Percentiles rank a stretch among this genome's conserved stretches.
These are phyloP conservation scores for Diplolepis rosae DNA, from an alignment of 2,888 invertebrate species.

Conservation along the genomic window DNA sequence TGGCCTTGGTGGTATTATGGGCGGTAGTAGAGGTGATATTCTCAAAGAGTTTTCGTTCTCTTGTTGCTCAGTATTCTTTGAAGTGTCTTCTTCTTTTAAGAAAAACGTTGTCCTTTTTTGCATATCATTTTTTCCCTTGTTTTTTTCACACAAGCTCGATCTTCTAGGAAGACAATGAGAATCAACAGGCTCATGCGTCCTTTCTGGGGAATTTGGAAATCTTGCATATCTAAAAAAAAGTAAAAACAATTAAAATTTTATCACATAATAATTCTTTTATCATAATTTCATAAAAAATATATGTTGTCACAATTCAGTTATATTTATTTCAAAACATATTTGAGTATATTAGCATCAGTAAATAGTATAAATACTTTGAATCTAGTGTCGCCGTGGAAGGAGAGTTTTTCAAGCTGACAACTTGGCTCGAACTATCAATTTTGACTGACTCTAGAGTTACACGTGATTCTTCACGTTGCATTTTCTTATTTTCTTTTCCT, in stretches of 20 bases:
- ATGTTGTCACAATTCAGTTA: too few species aligned
- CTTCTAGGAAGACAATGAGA: slow-evolving; percentile 43
- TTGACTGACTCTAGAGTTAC: slow-evolving; percentile 54
- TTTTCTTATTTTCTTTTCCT: slow-evolving; percentile 53
- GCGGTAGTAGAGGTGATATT: slow-evolving; percentile 39
- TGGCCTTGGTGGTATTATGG: slow-evolving; percentile 44
- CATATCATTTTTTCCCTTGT: slow-evolving; percentile 47
- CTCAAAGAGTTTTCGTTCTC: slow-evolving; percentile 11
- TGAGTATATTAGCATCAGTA: too few species aligned
- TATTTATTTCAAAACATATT: too few species aligned
- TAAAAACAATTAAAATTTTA: too few species aligned
- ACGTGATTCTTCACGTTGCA: slow-evolving; percentile 55
- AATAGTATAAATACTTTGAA: slow-evolving; percentile 56
- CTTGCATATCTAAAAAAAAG: slow-evolving; percentile 53
- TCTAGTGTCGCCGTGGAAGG: slow-evolving; percentile 60
- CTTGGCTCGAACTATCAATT: slow-evolving; percentile 48
- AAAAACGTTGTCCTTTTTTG: slow-evolving; percentile 57
- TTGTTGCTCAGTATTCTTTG: neutral
- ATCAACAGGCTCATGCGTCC: slow-evolving; percentile 46
- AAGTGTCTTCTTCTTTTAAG: slow-evolving; percentile 46
- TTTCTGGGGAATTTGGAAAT: slow-evolving; percentile 54
- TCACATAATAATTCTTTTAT: too few species aligned
- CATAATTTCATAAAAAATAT: too few species aligned
- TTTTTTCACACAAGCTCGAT: slow-evolving; percentile 54
- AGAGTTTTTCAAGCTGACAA: slow-evolving; percentile 53